phyloP scores from a whole-genome alignment of 2,113 vertebrate species.

The Thamnophis sirtalis region DNA sequence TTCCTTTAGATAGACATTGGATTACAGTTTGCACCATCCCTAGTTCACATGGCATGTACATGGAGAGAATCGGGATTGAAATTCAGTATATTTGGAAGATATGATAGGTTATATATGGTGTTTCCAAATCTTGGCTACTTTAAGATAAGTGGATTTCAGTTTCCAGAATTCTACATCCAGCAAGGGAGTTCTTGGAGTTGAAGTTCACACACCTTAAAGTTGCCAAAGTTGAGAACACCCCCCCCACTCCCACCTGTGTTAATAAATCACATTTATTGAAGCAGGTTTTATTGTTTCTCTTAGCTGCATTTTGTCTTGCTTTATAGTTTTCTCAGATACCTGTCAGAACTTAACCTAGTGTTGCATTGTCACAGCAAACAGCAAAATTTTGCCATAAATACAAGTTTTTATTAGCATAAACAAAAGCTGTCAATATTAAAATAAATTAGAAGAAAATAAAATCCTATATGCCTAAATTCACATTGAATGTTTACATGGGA shows the following conservation, averaged over 20 bases:
- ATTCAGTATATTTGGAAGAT: background rate
- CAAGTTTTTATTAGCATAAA: background rate
- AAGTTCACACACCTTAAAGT: background rate
- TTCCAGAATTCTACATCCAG: background rate
- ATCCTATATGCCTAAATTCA: no score
- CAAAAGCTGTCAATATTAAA: rapidly evolving
- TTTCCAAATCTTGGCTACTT: background rate
- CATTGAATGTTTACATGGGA: no score
- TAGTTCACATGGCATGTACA: background rate
- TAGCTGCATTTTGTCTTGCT: constrained; percentile 51
- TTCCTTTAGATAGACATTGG: background rate
- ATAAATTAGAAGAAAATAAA: background rate
- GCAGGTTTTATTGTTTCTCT: constrained; percentile 34
- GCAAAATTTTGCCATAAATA: background rate
- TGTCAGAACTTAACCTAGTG: constrained; percentile 9
- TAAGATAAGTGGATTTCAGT: background rate
- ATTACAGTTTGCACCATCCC: background rate
- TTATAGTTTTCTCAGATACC: constrained; percentile 14
- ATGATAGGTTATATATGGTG: background rate
- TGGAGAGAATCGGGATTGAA: background rate
- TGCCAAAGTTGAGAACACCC: background rate
- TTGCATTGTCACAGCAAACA: constrained; percentile 1
- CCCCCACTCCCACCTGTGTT: background rate
- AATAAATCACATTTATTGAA: background rate
- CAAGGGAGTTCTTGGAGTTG: background rate